Evolutionary conservation across 2,797 vertebrate genomes (phyloP), one percentile per base, ranked within the genome.

Genomic region (Thaleichthys pacificus): DNA sequence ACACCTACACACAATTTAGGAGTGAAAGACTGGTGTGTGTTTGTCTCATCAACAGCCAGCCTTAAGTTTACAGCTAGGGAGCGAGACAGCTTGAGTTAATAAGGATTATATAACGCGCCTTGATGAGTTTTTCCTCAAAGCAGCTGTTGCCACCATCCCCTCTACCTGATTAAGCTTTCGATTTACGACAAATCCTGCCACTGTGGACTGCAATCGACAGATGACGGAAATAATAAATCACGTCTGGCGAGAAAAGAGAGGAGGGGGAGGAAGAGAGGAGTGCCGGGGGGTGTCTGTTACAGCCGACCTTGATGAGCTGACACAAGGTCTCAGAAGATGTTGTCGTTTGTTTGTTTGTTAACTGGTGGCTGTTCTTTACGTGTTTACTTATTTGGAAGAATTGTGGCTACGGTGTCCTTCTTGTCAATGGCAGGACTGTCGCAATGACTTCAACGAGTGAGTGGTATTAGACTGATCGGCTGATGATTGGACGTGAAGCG

Each of bases 61-160:
- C 47, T 24, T 19, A 11, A n/a, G 70, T 38, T 51, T 69, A 26
- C 61, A 26, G 19, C 4, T 30, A 19, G 51, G 26, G 12, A 22
- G 62, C 32, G 82, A 84, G 81, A 77, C 79, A 82, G 87, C 84
- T 89, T 82, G 84, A 80, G 78, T 92, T 89, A 86, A 90, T 91
- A 86, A 90, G 86, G 87, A 87, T 93, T 91, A 92, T 72, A 80
- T 83, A 88, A 89, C 84, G 28, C 72, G 77, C 76, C 85, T 90
- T 92, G 87, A 93, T 92, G 89, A 92, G 91, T 92, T 92, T 91
- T 91, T 87, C 84, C 82, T 91, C 83, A 86, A 91, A 92, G 85
- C 91, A 92, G 90, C 87, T 92, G 91, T 89, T 85, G 78, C 87
- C 82, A 81, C 78, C 75, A 80, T 84, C 56, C 58, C 58, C 73